Evolutionary conservation across 2,888 invertebrate genomes (phyloP).

Genomic region (Agrotis ipsilon): DNA sequence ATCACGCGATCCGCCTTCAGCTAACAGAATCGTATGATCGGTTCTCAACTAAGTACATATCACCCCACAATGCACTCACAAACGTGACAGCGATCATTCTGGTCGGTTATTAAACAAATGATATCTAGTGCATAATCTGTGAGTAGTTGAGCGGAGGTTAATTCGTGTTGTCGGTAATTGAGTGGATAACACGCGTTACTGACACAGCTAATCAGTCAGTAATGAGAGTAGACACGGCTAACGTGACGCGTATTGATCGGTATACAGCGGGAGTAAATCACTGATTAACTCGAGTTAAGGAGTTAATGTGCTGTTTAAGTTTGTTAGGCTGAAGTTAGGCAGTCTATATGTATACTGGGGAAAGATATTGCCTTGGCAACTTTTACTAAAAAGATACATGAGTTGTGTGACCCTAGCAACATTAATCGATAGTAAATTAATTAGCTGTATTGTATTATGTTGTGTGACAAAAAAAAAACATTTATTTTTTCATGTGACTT

Average conservation of each 20-base stretch:
- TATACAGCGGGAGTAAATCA: slow-evolving; percentile 35
- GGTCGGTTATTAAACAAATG: slow-evolving; percentile 44
- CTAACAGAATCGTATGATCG: slow-evolving; percentile 8
- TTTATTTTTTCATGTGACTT: too few species aligned
- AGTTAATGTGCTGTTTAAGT: slow-evolving; percentile 25
- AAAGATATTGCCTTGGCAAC: too few species aligned
- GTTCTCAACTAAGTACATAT: background rate
- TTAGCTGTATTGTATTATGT: too few species aligned
- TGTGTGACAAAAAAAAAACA: too few species aligned
- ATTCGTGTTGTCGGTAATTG: slow-evolving; percentile 80
- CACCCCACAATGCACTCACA: slow-evolving; percentile 21
- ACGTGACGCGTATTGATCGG: slow-evolving; percentile 69
- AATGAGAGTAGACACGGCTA: slow-evolving; percentile 73
- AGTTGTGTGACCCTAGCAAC: too few species aligned
- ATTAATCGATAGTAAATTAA: too few species aligned
- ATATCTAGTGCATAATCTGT: slow-evolving; percentile 58
- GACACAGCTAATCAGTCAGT: slow-evolving; percentile 80
- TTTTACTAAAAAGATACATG: too few species aligned
- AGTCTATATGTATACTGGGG: background rate
- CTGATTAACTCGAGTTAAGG: slow-evolving; percentile 43
- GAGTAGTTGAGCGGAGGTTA: slow-evolving; percentile 65
- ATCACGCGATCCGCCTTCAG: slow-evolving; percentile 6
- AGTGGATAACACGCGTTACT: slow-evolving; percentile 79
- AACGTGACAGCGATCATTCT: slow-evolving; percentile 31
- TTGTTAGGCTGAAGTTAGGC: background rate